Conservation (phyloP, 2,113 vertebrate genomes). For the Patagioenas fasciata region DNA sequence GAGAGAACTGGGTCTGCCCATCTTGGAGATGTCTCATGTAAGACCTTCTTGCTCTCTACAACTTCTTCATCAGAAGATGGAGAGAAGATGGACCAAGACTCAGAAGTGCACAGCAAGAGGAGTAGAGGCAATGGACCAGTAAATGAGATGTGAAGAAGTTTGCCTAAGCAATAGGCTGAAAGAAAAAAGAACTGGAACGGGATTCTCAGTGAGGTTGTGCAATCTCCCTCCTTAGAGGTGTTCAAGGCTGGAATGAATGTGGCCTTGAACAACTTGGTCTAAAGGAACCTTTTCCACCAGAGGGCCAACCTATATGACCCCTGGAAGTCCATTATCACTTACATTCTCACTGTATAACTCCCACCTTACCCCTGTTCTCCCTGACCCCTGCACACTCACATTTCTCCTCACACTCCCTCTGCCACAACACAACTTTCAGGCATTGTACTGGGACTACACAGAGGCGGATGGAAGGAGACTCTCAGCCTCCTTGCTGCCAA, state of each 20-base stretch:
- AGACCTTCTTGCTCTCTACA: too few species aligned
- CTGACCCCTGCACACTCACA: too few species aligned
- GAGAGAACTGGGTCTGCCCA: too few species aligned
- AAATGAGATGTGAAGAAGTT: too few species aligned
- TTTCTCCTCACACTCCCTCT: not conserved
- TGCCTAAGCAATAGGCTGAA: not conserved
- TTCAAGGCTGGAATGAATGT: not conserved
- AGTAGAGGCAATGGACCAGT: too few species aligned
- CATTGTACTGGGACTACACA: not conserved
- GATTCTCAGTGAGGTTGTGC: not conserved
- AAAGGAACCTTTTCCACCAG: too few species aligned
- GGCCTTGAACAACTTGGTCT: not conserved
- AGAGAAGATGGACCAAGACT: not conserved
- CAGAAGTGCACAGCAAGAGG: not conserved
- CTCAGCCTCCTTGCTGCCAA: not conserved
- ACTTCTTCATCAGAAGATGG: too few species aligned
- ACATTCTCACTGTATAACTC: not conserved
- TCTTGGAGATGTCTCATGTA: too few species aligned
- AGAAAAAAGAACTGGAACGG: not conserved
- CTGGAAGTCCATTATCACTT: too few species aligned
- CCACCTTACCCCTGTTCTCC: not conserved
- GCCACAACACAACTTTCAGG: not conserved
- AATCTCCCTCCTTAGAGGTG: too few species aligned
- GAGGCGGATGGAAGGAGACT: not conserved
- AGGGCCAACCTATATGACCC: not conserved